A percentile compares a stretch with the other conserved stretches of the same genome.
These are phyloP conservation scores for Trogon surrucura DNA, from an alignment of 2,113 vertebrate species.

Conservation along the genomic window DNA sequence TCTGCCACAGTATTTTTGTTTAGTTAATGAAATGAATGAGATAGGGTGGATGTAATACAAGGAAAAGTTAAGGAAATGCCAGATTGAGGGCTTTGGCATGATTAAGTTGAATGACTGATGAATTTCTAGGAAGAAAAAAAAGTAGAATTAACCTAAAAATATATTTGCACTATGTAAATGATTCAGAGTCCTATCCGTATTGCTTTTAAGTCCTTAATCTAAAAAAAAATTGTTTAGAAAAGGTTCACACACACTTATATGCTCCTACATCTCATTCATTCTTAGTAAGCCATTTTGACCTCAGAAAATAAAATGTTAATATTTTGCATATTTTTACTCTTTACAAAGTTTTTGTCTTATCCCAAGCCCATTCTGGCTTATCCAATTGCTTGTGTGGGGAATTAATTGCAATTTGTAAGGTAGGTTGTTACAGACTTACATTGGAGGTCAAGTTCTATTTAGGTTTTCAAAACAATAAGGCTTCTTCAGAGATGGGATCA, in stretches of 20 bases:
- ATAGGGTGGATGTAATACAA: not conserved
- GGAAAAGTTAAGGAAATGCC: not conserved
- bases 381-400: not conserved
- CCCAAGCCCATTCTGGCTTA: not conserved
- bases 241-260: not conserved
- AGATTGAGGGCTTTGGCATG: not conserved
- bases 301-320: not conserved
- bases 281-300: not conserved
- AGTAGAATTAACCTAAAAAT: not conserved
- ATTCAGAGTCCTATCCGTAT: not conserved
- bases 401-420: not conserved
- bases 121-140: not conserved
- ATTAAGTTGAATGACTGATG: not conserved
- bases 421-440: not conserved
- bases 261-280: not conserved
- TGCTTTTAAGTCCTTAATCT: not conserved
- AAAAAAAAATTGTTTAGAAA: not conserved
- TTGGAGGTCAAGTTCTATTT: not conserved
- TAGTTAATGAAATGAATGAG: conserved; percentile 11
- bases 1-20: not conserved
- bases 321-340: not conserved
- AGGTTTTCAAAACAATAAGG: not conserved
- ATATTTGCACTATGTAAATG: not conserved
- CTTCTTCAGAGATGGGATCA: not conserved
- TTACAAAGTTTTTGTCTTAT: not conserved